Conservation (phyloP, 1,140 invertebrate species). For the Whitmania pigra region DNA sequence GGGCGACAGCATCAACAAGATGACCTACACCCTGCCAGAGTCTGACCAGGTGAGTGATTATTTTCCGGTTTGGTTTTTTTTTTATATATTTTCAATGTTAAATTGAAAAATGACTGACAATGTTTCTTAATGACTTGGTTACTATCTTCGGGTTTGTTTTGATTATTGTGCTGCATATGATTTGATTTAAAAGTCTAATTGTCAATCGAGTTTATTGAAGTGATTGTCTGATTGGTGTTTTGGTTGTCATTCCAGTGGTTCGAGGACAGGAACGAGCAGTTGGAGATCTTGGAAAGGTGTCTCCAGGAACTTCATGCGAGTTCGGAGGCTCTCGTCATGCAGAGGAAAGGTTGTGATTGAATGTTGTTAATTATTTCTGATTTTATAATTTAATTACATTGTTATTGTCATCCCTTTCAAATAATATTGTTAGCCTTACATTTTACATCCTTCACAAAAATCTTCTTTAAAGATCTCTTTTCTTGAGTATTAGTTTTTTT, state of each 20-base stretch:
- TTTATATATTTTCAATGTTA: too few relatives aligned
- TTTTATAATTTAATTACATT: too few relatives aligned
- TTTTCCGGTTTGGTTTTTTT: not conserved
- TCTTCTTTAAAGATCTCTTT: too few relatives aligned
- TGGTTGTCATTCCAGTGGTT: conserved; percentile 68
- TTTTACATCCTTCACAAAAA: too few relatives aligned
- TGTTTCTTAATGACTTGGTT: too few relatives aligned
- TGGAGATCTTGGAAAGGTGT: conserved; percentile 80
- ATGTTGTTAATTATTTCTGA: not conserved
- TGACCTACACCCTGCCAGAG: conserved; percentile 98
- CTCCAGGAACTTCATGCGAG: conserved; percentile 73
- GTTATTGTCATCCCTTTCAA: not conserved
- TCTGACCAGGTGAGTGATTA: conserved; percentile 68
- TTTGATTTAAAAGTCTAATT: not conserved
- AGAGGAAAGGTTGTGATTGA: conserved; percentile 51
- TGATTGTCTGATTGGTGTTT: not conserved
- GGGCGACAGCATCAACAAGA: conserved; percentile 94
- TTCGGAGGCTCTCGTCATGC: conserved; percentile 71
- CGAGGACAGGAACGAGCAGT: conserved; percentile 81
- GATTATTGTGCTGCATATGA: too few relatives aligned
- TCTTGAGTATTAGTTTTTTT: too few relatives aligned
- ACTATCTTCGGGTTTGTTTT: too few relatives aligned
- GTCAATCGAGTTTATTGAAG: not conserved
- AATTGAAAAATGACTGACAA: too few relatives aligned
- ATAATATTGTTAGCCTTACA: not conserved